A percentile compares a stretch with the other conserved stretches of the same genome.
Conservation (phyloP, 1,140 invertebrate species). For the Solenopsis invicta region DNA sequence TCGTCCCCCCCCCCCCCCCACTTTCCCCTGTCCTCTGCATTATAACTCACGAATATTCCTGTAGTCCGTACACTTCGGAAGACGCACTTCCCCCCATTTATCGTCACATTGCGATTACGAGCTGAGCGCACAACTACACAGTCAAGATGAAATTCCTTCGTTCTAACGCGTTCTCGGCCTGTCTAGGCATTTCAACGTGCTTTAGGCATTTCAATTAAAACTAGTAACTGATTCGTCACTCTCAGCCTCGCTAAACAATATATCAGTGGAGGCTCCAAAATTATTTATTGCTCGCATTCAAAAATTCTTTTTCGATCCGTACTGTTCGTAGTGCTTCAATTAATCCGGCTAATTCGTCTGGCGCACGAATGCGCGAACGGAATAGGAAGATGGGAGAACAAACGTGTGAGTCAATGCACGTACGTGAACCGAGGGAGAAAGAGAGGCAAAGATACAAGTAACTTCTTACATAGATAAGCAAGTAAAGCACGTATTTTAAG, state of each 20-base stretch:
- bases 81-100: conserved; percentile 25
- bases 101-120: conserved; percentile 76
- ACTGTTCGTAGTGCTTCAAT: conserved; percentile 51
- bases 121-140: conserved; percentile 53
- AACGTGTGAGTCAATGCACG: conserved; percentile 53
- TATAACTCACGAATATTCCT: conserved; percentile 12
- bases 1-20: background rate
- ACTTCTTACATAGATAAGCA: conserved; percentile 58
- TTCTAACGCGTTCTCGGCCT: conserved; percentile 74
- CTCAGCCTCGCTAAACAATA: background rate
- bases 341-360: conserved; percentile 82
- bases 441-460: conserved; percentile 27
- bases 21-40: conserved; percentile 25
- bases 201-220: conserved; percentile 3
- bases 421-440: conserved; percentile 10
- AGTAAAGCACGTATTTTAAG: conserved; percentile 51
- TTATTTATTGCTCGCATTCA: background rate
- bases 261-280: background rate
- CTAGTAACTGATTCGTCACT: conserved; percentile 13
- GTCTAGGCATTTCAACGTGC: background rate
- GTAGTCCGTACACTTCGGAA: conserved; percentile 67
- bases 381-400: conserved; percentile 44
- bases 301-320: background rate
- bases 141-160: conserved; percentile 83
- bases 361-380: conserved; percentile 41